Evolutionary conservation across 2,113 vertebrate species (phyloP).

Genomic region (Xyliphius kryptos): DNA sequence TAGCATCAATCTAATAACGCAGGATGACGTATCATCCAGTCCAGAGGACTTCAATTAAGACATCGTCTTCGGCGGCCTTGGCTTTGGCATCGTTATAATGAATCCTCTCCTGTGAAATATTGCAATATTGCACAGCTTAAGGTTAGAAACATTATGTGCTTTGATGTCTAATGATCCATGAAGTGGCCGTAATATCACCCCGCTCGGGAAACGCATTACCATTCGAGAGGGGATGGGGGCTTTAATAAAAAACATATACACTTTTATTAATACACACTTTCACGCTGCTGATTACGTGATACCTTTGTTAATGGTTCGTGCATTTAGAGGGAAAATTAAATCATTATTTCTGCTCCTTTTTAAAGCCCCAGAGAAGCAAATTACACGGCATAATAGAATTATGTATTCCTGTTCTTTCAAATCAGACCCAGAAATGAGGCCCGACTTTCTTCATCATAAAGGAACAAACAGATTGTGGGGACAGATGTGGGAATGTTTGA

Average conservation of each 20-base stretch:
- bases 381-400: slow-evolving; percentile 7
- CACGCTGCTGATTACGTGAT: slow-evolving; percentile 27
- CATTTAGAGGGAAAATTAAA: slow-evolving; percentile 26
- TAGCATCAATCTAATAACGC: slow-evolving; percentile 13
- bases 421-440: not conserved
- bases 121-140: slow-evolving; percentile 39
- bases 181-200: slow-evolving; percentile 35
- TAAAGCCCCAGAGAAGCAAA: not conserved
- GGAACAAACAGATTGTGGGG: slow-evolving; percentile 13
- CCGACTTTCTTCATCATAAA: not conserved
- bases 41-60: slow-evolving; percentile 12
- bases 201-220: slow-evolving; percentile 34
- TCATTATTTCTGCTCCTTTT: slow-evolving; percentile 2
- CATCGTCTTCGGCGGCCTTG: slow-evolving; percentile 9
- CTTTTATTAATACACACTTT: slow-evolving; percentile 21
- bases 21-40: not conserved
- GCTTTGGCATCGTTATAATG: slow-evolving; percentile 34
- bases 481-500: slow-evolving; percentile 12
- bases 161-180: slow-evolving; percentile 45
- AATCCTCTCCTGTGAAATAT: slow-evolving; percentile 33
- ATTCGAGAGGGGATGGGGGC: slow-evolving; percentile 15
- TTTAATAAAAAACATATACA: slow-evolving; percentile 26
- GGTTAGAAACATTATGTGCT: slow-evolving; percentile 43
- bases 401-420: not conserved
- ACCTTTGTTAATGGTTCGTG: slow-evolving; percentile 28